Conservation (phyloP, 2,888 invertebrate genomes). For the Cephus sareptanus region DNA sequence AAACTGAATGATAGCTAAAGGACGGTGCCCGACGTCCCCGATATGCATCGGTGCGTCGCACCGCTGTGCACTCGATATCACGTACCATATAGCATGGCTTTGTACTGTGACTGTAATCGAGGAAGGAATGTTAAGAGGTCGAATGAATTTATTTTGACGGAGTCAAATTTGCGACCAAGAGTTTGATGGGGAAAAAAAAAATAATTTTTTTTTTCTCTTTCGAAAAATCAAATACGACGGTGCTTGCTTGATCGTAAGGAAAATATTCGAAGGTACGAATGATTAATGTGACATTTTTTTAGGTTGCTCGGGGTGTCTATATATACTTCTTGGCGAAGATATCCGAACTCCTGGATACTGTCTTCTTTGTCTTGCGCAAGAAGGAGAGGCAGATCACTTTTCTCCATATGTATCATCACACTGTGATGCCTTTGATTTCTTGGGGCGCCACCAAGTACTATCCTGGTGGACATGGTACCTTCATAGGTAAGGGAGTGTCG, state of each 20-base stretch:
- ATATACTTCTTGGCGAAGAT: conserved; percentile 90
- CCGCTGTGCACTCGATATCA: background rate
- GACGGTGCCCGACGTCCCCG: background rate
- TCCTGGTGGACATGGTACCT: conserved; percentile 89
- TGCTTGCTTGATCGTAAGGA: background rate
- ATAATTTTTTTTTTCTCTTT: background rate
- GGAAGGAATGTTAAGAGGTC: background rate
- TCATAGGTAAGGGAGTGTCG: conserved; percentile 70
- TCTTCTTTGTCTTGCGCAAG: conserved; percentile 93
- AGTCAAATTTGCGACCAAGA: background rate
- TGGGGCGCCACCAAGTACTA: conserved; percentile 94
- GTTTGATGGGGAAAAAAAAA: background rate
- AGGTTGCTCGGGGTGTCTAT: conserved; percentile 81
- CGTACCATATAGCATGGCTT: background rate
- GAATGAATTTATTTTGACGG: background rate
- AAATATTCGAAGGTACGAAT: background rate
- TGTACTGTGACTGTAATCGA: background rate
- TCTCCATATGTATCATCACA: conserved; percentile 93
- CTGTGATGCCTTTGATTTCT: conserved; percentile 93
- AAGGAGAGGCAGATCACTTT: conserved; percentile 90
- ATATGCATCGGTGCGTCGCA: background rate
- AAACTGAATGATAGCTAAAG: background rate
- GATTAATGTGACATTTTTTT: conserved; percentile 69
- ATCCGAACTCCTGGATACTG: conserved; percentile 89
- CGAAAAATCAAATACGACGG: background rate